phyloP scores from a whole-genome alignment of 2,888 invertebrate species.

The Drosophila anceps region DNA sequence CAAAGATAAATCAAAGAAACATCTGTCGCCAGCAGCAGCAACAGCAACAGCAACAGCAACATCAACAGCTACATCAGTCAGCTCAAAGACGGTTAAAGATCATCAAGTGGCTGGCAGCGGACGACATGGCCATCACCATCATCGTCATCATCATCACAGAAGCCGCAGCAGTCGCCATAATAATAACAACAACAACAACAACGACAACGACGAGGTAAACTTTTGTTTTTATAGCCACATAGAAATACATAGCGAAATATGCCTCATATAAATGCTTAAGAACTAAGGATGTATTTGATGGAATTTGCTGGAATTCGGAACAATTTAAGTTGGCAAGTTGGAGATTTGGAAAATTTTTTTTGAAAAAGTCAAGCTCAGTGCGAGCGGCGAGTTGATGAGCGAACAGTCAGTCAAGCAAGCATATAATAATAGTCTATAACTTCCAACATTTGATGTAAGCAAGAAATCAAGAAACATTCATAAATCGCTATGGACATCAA shows the following conservation, averaged over 20 bases:
- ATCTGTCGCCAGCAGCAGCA: slow-evolving; percentile 11
- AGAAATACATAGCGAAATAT: slow-evolving; percentile 1
- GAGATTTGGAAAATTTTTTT: not conserved
- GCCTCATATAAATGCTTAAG: slow-evolving; percentile 30
- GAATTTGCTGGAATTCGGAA: not conserved
- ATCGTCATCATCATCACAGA: slow-evolving; percentile 47
- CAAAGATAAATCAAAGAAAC: slow-evolving; percentile 41
- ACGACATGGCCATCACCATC: slow-evolving; percentile 40
- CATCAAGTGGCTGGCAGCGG: slow-evolving; percentile 17
- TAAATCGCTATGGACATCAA: too few relatives aligned
- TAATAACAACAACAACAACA: slow-evolving; percentile 32
- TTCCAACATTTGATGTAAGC: too few relatives aligned
- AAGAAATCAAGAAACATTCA: too few relatives aligned
- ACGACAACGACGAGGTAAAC: slow-evolving; percentile 54
- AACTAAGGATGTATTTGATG: slow-evolving; percentile 9
- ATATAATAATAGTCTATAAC: too few relatives aligned
- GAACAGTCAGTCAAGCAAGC: too few relatives aligned
- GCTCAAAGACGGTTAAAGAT: slow-evolving; percentile 22
- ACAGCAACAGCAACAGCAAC: not conserved
- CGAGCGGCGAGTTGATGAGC: too few relatives aligned
- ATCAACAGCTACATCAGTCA: not conserved
- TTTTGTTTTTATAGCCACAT: slow-evolving; percentile 37
- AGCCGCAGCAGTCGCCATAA: slow-evolving; percentile 44
- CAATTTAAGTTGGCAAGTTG: not conserved
- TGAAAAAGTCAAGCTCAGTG: not conserved